Evolutionary conservation across 2,113 vertebrate species (phyloP), one percentile per base, ranked within the genome.

Genomic region (Callorhinus ursinus): DNA sequence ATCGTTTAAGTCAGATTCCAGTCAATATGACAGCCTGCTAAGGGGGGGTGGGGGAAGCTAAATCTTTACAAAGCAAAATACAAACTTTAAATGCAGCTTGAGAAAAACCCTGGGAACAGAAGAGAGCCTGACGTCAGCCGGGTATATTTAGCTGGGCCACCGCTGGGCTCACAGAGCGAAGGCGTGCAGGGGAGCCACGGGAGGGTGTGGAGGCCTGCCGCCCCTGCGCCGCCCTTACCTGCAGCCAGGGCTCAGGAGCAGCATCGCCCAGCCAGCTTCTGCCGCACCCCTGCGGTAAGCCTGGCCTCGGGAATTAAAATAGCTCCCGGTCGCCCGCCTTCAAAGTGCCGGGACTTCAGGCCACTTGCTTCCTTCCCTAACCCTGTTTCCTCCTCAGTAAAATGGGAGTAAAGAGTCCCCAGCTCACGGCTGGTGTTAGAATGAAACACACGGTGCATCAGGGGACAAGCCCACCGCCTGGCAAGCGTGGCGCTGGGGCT

Each of bases 61-160:
- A 31, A n/a, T n/a, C 93, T 72, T 84, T 4, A 80, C 26, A 63
- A 88, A 95, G 93, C 81, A 51, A 24, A 13, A 42, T 0, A 36
- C 39, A 18, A 53, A 82, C 77, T 26, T n/a, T 49, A 49, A 61
- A 76, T 14, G 93, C 69, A 9, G 88, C 71, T 76, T 33, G 89
- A 36, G 93, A 57, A 57, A 36, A 42, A 13, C 55, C 87, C 90
- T 13, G 2, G 49, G 67, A 79, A 55, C 65, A 1, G 42, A 31
- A 22, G 53, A 2, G 76, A 4, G 15, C 74, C 18, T 95, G 96
- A 95, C 90, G 86, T 95, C 94, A 96, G 92, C 14, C 1, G 83
- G 53, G 89, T 95, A 91, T 83, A 95, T 92, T 96, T 96, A 95
- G 95, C 97, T 1, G 5, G 94, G 93, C 92, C 97, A 82, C 96